Base-by-base conservation (phyloP, 2,797 vertebrate genomes). In the Neosalanx taihuensis region DNA sequence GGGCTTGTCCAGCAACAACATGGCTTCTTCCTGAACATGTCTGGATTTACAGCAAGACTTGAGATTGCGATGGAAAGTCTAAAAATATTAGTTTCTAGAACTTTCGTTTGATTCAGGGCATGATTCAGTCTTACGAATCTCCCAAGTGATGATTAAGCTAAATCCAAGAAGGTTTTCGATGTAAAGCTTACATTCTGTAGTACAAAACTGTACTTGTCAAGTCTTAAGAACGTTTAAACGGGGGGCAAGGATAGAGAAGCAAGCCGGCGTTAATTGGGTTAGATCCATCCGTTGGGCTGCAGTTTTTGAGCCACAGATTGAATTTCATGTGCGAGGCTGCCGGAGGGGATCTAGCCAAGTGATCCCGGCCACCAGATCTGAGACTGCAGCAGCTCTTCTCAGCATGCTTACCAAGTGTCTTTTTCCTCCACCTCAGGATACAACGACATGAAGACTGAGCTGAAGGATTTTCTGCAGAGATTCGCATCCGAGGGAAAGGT, bases 401-500 rank as follows among this genome's bases (percentile, higher is more conserved):
- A 13, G 41, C 12, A 13, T 12, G 9, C 10, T 15, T 31, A 62
- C 31, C 26, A 7, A 2, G 29, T 13, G 0, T 62, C 23, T 35
- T 26, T 26, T 60, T 37, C 23, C 46, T 64, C 13, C 13, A 17
- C 67, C 83, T 64, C 81, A 96, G 97, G 95, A 61, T 99, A 98
- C 89, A 99, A 99, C 17, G 97, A 99, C 83, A 91, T 99, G 91
- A 98, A 99, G 89, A 95, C 93, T 0, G 97, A 99, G 72, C 90
- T 99, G 82, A 98, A 94, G 67, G 97, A 99, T 81, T 99, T 96
- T 86, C 93, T 99, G 82, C 96, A 96, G 89, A 93, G 89, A 46
- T 99, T 99, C 83, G 97, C 97, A 70, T 91, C 95, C 67, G 96
- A 99, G 87, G 97, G 97, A 84, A 98, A 97, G 92, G 97, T 99